Percentiles rank a stretch among this genome's conserved stretches.
Conservation (phyloP, 2,113 vertebrate species). For the Bombycilla garrulus region DNA sequence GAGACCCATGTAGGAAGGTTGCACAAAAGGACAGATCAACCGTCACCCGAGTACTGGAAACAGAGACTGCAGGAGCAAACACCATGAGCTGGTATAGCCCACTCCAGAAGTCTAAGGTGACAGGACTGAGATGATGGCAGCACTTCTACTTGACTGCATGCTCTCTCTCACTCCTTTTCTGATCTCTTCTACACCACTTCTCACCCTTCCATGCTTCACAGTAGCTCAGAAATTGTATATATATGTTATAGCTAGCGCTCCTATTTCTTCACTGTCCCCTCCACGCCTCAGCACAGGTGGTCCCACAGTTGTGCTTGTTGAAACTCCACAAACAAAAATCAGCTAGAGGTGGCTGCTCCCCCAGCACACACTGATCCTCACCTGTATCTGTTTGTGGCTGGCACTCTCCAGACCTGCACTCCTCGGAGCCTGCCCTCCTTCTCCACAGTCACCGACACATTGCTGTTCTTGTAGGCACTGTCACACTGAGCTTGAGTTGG, state of each 20-base stretch:
- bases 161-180: background rate
- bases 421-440: slow-evolving; percentile 78
- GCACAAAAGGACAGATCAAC: background rate
- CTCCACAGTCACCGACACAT: slow-evolving; percentile 78
- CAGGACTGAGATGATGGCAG: background rate
- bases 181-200: background rate
- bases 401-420: slow-evolving; percentile 84
- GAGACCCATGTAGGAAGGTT: background rate
- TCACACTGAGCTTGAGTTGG: slow-evolving; percentile 90
- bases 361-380: slow-evolving; percentile 45
- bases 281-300: background rate
- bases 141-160: background rate
- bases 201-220: background rate
- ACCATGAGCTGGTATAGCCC: background rate
- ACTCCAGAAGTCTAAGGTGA: background rate
- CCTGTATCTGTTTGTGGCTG: slow-evolving; percentile 81
- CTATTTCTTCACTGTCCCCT: background rate
- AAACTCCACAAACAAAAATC: background rate
- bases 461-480: slow-evolving; percentile 80
- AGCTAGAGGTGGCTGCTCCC: background rate
- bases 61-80: background rate
- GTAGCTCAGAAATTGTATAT: background rate
- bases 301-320: background rate
- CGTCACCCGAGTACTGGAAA: background rate
- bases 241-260: accelerated